Conservation (phyloP, 2,888 invertebrate genomes). For the Stenodera caucasica region DNA sequence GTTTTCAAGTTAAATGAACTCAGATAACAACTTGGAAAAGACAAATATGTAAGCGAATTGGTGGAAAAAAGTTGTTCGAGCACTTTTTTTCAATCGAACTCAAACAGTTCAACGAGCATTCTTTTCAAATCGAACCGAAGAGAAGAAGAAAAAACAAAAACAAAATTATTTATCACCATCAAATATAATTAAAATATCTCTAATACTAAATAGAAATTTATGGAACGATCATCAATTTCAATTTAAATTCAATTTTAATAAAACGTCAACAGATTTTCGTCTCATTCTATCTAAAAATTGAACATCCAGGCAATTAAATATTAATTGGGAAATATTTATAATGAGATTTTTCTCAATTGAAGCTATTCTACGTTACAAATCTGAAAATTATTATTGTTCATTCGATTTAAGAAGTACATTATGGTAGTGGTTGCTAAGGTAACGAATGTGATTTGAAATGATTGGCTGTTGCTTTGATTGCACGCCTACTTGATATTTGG, state of each 20-base stretch:
- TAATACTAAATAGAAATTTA: neutral
- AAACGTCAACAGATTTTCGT: neutral
- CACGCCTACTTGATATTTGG: too few relatives aligned
- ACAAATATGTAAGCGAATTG: slow-evolving; percentile 35
- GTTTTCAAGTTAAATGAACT: slow-evolving; percentile 33
- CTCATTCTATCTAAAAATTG: neutral
- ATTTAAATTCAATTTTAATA: slow-evolving; percentile 4
- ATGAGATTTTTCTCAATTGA: neutral
- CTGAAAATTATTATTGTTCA: too few relatives aligned
- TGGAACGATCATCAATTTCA: neutral
- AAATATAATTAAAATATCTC: neutral
- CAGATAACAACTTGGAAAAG: slow-evolving; percentile 33
- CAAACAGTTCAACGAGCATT: slow-evolving; percentile 27
- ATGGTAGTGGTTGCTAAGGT: too few relatives aligned
- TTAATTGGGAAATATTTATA: neutral
- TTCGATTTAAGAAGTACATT: too few relatives aligned
- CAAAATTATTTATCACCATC: neutral
- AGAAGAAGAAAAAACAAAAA: neutral
- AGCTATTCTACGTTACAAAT: slow-evolving; percentile 9
- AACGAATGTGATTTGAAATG: too few relatives aligned
- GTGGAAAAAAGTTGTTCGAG: slow-evolving; percentile 38
- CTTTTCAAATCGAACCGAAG: slow-evolving; percentile 23
- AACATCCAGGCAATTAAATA: neutral
- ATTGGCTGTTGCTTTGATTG: too few relatives aligned
- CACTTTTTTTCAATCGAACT: slow-evolving; percentile 31